Conservation (phyloP, 2,797 vertebrate species). For the Sarcoramphus papa region DNA sequence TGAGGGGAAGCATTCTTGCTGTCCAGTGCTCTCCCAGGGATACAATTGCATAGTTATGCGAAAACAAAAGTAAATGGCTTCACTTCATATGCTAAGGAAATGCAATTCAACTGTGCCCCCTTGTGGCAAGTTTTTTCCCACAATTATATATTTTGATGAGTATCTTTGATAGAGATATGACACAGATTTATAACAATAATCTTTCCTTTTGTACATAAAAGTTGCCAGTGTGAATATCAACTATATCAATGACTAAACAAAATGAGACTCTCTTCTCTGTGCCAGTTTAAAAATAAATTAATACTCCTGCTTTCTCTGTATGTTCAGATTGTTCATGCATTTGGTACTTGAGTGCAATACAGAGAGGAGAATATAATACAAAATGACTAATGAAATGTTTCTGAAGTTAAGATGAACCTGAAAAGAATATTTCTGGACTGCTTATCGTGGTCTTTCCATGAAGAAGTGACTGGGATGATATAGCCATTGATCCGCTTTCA, state of each 20-base stretch:
- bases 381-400: not conserved
- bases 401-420: not conserved
- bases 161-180: not conserved
- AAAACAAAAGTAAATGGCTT: constrained; percentile 56
- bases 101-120: constrained; percentile 66
- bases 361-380: not conserved
- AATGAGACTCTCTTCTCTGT: not conserved
- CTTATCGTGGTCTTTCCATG: not conserved
- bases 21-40: constrained; percentile 42
- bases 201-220: not conserved
- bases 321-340: not conserved
- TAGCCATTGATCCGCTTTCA: not conserved
- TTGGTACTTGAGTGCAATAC: not conserved
- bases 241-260: not conserved
- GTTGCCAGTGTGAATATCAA: not conserved
- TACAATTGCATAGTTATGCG: constrained; percentile 43
- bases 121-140: constrained; percentile 34
- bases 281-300: not conserved
- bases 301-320: not conserved
- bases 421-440: not conserved
- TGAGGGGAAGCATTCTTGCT: constrained; percentile 52
- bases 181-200: not conserved
- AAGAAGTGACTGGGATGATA: not conserved
- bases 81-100: not conserved
- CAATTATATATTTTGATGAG: not conserved